Conservation (phyloP, 2,797 vertebrate species). For the Myripristis jacobus region DNA sequence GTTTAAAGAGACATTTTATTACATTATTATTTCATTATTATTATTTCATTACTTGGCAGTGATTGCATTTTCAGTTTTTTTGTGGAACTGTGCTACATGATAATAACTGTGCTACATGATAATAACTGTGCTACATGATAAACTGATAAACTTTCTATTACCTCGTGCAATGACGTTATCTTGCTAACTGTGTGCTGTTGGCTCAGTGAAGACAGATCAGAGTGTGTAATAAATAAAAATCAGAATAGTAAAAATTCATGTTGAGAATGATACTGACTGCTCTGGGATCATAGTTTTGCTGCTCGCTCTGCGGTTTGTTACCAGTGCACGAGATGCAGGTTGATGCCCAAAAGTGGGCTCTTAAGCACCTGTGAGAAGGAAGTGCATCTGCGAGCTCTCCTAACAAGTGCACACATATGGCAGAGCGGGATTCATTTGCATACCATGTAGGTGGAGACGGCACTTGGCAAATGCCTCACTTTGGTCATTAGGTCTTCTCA, state of each 20-base stretch:
- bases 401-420: conserved; percentile 66
- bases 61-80: too few relatives aligned
- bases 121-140: too few relatives aligned
- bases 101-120: too few relatives aligned
- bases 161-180: too few relatives aligned
- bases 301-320: not conserved
- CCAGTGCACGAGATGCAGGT: conserved; percentile 8
- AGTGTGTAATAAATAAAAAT: not conserved
- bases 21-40: too few relatives aligned
- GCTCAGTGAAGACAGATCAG: too few relatives aligned
- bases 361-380: conserved; percentile 48
- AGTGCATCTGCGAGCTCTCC: conserved; percentile 45
- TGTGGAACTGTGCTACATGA: too few relatives aligned
- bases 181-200: too few relatives aligned
- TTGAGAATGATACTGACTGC: not conserved
- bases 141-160: too few relatives aligned
- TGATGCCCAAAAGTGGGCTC: conserved; percentile 19
- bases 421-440: conserved; percentile 60
- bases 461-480: conserved; percentile 59
- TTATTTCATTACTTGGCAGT: too few relatives aligned
- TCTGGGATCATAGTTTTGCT: not conserved
- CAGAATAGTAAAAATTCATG: not conserved
- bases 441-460: conserved; percentile 67
- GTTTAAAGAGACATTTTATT: too few relatives aligned
- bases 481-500: conserved; percentile 70